Base-by-base conservation (phyloP, 2,113 vertebrate genomes). In the Epinephelus fuscoguttatus region DNA sequence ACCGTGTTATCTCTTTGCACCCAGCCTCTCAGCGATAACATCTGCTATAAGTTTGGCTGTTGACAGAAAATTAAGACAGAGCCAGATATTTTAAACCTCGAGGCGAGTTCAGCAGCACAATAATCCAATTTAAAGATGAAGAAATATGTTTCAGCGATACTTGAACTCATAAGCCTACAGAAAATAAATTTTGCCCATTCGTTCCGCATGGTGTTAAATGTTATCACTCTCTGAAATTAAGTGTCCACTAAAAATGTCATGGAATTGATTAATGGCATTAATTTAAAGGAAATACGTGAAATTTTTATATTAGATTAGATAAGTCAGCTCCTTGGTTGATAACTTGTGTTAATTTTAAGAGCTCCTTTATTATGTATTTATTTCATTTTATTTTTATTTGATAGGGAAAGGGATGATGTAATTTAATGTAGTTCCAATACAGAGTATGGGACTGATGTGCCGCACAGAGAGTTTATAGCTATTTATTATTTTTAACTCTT, bases 1-100 rank as follows among this genome's bases (percentile, higher is more conserved):
- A n/a, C 37, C 15, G 17, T 23, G 6, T 61, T 40, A 21, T 25
- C 71, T 79, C 23, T 57, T 62, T 33, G 15, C 18, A 37, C 33
- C 2, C n/a, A 76, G 25, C 3, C 15, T 59, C 14, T n/a, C 60
- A 70, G 40, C 2, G 3, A 56, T 42, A 45, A 12, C 69, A 84
- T 63, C 52, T 47, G 12, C 25, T 10, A 50, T 80, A 70, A 64
- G 55, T 56, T 50, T 45, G 15, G 18, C 57, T 72, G 40, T 30
- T 55, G 68, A 80, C 21, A 61, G 8, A 40, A 21, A 9, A 42
- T 21, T 4, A 42, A 47, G 17, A 55, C 3, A 37, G 57, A 40
- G 45, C 6, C 45, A 8, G 11, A 18, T 12, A 53, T 73, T 81
- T 81, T n/a, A 76, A 49, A 30, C 0, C 12, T 70, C 4, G 10